Evolutionary conservation across 2,113 vertebrate species (phyloP), one percentile per base, ranked within the genome.

Genomic region (Ammodytes marinus): DNA sequence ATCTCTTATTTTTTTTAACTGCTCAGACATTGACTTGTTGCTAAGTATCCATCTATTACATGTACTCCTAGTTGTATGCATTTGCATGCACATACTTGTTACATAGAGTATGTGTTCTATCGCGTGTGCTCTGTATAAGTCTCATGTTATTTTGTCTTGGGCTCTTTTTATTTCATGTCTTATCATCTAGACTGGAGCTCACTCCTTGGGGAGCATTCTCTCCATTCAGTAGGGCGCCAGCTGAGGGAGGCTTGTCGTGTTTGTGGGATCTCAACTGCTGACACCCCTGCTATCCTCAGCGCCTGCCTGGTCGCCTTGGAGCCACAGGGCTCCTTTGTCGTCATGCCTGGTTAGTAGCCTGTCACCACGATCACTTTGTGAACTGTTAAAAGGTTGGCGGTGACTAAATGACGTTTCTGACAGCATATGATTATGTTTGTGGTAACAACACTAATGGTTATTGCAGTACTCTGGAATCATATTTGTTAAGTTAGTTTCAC

Each of bases 251-350:
- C 96, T 54, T 99, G 98, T 90, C 96, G 96, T 59, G 96, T 99
- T 95, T 99, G 98, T 57, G 97, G 98, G 13, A 97, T 99, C 91
- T 99, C 98, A 0, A 90, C 97, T 0, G 95, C 95, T 1, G 98
- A 99, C 92, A 97, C 97, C 37, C 98, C 98, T 60, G 95, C 96
- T 59, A 97, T 99, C 92, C 97, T 99, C 86, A 99, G 98, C 91
- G 98, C 98, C 96, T 99, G 98, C 86, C 95, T 99, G 89, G 98
- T 99, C 46, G 98, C 98, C 93, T 97, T 99, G 97, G 98, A 99
- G 94, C 97, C 98, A 4, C 98, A 99, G 89, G 98, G 98, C 54
- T 99, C 98, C 15, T 97, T 99, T 0, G 97, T 98, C 64, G 95
- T 99, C 80, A 99, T 99, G 98, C 98, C 98, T 94, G 98, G 98